Conservation (phyloP, 35 echinoderm and acorn worm genomes). For the Hemicentrotus pulcherrimus region DNA sequence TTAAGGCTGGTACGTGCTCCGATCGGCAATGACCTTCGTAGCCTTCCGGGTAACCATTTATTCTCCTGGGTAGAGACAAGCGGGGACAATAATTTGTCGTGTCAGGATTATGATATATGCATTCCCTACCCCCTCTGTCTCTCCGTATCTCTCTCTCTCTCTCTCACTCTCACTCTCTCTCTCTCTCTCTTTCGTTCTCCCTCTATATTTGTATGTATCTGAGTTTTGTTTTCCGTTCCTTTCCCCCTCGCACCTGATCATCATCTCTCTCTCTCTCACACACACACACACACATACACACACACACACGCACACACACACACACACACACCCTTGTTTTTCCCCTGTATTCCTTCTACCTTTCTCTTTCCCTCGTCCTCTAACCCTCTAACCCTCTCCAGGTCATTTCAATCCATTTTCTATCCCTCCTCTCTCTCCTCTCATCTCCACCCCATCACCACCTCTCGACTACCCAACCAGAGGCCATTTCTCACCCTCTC, state of each 20-base stretch:
- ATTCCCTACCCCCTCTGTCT: not conserved
- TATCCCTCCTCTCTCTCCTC: not conserved
- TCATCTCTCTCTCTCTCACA: not conserved
- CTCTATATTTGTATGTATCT: not conserved
- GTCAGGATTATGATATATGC: too few relatives aligned
- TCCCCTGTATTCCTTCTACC: not conserved
- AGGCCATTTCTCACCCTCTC: constrained; percentile 14
- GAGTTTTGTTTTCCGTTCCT: not conserved
- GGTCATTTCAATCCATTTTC: not conserved
- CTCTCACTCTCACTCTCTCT: not conserved
- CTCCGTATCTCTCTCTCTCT: not conserved
- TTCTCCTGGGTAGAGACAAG: too few relatives aligned
- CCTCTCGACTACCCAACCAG: not conserved
- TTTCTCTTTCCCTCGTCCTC: not conserved
- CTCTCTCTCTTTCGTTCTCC: not conserved
- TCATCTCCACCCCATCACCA: not conserved
- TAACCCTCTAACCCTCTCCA: not conserved
- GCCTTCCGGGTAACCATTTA: too few relatives aligned
- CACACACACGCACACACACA: not conserved
- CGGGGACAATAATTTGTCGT: too few relatives aligned
- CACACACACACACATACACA: not conserved
- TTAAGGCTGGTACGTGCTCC: too few relatives aligned
- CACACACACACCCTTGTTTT: not conserved
- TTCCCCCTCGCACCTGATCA: not conserved
- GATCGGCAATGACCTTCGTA: too few relatives aligned